Evolutionary conservation across 2,113 vertebrate genomes (phyloP), one percentile per base, ranked within the genome.

Genomic region (Crotalus horridus): DNA sequence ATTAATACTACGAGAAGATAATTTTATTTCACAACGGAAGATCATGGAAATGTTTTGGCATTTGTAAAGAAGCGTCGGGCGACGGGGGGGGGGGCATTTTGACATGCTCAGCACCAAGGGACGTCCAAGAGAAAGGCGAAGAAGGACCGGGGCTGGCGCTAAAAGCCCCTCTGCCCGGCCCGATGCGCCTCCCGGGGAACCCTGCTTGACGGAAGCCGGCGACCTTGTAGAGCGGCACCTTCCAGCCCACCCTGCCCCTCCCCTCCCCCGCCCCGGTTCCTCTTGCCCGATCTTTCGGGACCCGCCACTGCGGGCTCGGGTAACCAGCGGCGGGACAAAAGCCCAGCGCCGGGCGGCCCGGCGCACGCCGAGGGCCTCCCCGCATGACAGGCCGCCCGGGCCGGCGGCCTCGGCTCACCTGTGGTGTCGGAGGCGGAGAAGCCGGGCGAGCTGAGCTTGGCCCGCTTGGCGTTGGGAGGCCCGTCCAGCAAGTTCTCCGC

Each of bases 401-500:
- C 85, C 26, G 43, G 85, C 92, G 3, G 55, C 48, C 64, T 39
- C 51, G 46, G 29, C 98, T 98, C 98, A 99, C 98, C 98, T 98
- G 98, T 97, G 95, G 98, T 97, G 96, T 99, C 98, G 94, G 98
- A 98, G 96, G 98, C 97, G 12, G 98, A 98, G 94, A 98, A 98
- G 94, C 98, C 98, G 91, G 98, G 98, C 92, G 98, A 99, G 97
- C 98, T 98, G 61, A 99, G 98, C 97, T 99, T 99, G 96, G 98
- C 98, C 97, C 98, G 97, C 97, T 99, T 99, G 95, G 98, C 98
- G 96, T 97, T 98, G 95, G 98, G 97, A 96, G 98, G 98, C 97
- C 98, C 98, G 93, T 99, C 98, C 98, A 99, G 97, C 94, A 99
- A 96, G 98, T 99, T 98, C 96, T 99, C 98, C 97, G 98, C 98